Conservation (phyloP, 2,888 invertebrate species). For the Liposcelis brunnea region DNA sequence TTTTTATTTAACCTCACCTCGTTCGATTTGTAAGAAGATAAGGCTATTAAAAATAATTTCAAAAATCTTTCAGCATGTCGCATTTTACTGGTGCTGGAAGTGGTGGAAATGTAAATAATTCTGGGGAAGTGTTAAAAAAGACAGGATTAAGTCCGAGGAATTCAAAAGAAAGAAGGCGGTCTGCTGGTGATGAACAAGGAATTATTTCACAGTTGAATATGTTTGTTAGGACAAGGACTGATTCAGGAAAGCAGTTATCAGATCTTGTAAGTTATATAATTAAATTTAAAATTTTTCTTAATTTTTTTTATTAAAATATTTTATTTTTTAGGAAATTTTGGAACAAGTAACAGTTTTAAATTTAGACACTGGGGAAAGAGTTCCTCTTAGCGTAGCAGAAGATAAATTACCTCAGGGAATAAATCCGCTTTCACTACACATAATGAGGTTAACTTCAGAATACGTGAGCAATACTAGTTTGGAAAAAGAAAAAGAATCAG, state of each 20-base stretch:
- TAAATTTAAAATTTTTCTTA: constrained; percentile 4
- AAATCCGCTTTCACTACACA: constrained; percentile 87
- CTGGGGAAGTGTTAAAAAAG: constrained; percentile 2
- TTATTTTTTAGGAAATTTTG: constrained; percentile 52
- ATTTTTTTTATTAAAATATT: constrained; percentile 1
- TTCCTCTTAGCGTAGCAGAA: constrained; percentile 88
- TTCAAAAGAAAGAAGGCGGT: constrained; percentile 50
- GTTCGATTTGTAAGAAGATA: background rate
- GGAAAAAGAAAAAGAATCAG: constrained; percentile 53
- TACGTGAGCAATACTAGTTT: constrained; percentile 54
- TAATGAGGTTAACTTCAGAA: constrained; percentile 82
- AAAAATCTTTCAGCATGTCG: background rate
- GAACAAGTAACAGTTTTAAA: constrained; percentile 58
- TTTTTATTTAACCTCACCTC: background rate
- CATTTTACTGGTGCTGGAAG: constrained; percentile 13
- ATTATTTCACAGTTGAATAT: constrained; percentile 42
- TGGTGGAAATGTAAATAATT: constrained; percentile 10
- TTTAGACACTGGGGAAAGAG: constrained; percentile 60
- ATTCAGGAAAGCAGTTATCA: constrained; percentile 70
- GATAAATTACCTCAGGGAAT: constrained; percentile 81
- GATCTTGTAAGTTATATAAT: constrained; percentile 41
- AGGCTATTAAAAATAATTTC: background rate
- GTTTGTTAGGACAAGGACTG: constrained; percentile 63
- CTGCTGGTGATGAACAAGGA: constrained; percentile 65
- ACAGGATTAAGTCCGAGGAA: constrained; percentile 23